Evolutionary conservation across 1,140 invertebrate genomes (phyloP).

Genomic region (Lepidurus arcticus): DNA sequence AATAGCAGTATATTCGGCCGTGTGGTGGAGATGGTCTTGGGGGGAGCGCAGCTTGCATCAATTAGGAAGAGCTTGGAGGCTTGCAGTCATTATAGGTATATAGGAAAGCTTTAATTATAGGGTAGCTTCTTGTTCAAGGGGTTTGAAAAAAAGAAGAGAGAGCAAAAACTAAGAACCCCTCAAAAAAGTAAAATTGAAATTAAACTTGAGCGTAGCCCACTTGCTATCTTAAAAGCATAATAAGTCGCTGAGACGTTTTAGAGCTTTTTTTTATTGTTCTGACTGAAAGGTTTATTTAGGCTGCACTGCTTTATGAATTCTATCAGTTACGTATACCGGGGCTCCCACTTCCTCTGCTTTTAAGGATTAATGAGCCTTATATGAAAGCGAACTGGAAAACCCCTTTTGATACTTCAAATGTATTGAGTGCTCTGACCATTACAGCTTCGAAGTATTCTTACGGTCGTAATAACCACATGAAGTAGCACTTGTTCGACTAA

Average conservation of each 20-base stretch:
- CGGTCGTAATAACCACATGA: not conserved
- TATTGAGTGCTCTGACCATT: not conserved
- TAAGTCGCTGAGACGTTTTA: too few species aligned
- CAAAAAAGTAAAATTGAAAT: conserved; percentile 9
- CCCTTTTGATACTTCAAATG: not conserved
- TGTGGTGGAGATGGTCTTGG: not conserved
- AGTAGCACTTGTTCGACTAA: not conserved
- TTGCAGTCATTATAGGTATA: not conserved
- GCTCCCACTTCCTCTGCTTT: not conserved
- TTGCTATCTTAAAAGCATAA: too few species aligned
- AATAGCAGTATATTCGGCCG: not conserved
- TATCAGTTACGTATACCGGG: too few species aligned
- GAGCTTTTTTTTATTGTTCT: too few species aligned
- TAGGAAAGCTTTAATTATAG: not conserved
- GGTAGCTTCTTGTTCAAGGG: not conserved
- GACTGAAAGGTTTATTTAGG: not conserved
- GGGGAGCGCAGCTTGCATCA: not conserved
- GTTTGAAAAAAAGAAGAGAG: not conserved
- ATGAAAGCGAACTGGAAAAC: not conserved
- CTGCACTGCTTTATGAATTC: too few species aligned
- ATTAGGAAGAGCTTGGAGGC: conserved; percentile 14
- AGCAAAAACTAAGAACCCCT: not conserved
- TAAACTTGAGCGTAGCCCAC: not conserved
- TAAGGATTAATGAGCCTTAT: not conserved
- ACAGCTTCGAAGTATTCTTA: not conserved